These are phyloP conservation scores for Oreochromis niloticus DNA, from an alignment of 2,113 vertebrate genomes.

Conservation along the genomic window DNA sequence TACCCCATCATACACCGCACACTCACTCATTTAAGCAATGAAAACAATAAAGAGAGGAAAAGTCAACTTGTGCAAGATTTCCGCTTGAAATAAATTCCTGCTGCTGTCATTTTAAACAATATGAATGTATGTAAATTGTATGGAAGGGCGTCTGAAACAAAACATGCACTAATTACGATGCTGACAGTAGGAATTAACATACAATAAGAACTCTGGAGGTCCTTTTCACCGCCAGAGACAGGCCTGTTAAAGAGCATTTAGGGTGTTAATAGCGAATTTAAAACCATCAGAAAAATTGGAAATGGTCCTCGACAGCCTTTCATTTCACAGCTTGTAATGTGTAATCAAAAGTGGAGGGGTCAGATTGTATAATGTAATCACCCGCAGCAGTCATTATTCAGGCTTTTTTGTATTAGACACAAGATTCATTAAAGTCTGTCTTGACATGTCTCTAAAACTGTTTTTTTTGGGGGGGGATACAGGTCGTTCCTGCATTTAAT, in stretches of 20 bases:
- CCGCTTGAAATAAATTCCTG: slow-evolving; percentile 4
- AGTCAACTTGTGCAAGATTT: background rate
- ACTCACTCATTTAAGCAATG: slow-evolving; percentile 10
- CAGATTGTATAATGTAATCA: slow-evolving; percentile 60
- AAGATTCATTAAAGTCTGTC: slow-evolving; percentile 26
- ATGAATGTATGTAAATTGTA: slow-evolving; percentile 45
- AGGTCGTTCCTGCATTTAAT: background rate
- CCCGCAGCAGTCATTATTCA: slow-evolving; percentile 27
- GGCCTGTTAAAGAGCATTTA: slow-evolving; percentile 82
- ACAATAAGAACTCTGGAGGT: slow-evolving; percentile 78
- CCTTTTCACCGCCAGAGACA: slow-evolving; percentile 72
- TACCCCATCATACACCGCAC: background rate
- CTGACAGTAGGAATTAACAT: slow-evolving; percentile 74
- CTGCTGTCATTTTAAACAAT: slow-evolving; percentile 27
- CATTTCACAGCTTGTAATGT: slow-evolving; percentile 86
- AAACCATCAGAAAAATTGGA: slow-evolving; percentile 72
- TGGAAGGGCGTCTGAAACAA: slow-evolving; percentile 29
- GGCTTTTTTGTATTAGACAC: slow-evolving; percentile 31
- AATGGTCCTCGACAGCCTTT: slow-evolving; percentile 79
- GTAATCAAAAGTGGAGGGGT: slow-evolving; percentile 78
- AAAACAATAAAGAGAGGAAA: background rate
- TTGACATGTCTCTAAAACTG: background rate
- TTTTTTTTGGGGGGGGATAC: accelerated
- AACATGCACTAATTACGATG: slow-evolving; percentile 71
- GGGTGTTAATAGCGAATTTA: slow-evolving; percentile 86